phyloP scores from a whole-genome alignment of 35 echinoderm and acorn worm genomes.

The Amphiura filiformis region DNA sequence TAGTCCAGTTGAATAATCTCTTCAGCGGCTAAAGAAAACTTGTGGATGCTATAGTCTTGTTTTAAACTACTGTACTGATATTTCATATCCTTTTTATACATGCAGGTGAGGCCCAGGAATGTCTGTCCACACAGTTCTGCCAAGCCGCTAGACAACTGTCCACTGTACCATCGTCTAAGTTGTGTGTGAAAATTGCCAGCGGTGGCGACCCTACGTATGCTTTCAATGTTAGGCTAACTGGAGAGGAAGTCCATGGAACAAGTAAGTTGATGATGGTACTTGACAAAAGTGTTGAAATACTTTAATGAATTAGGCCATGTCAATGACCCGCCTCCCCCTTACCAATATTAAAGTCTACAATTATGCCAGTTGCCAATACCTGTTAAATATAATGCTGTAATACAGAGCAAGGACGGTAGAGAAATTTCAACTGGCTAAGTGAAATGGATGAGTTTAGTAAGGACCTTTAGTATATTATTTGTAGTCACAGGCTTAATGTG shows the following conservation, averaged over 20 bases:
- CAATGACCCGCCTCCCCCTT: not conserved
- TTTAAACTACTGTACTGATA: no score
- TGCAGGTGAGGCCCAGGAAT: constrained; percentile 39
- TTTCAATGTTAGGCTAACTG: constrained; percentile 74
- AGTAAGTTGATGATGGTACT: constrained; percentile 37
- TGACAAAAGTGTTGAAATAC: not conserved
- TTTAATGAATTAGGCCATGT: not conserved
- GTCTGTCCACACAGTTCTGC: constrained; percentile 56
- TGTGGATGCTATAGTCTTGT: no score
- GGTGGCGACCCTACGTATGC: constrained; percentile 72
- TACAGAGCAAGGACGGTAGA: no score
- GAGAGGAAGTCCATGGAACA: constrained; percentile 84
- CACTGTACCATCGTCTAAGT: constrained; percentile 55
- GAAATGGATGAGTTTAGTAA: no score
- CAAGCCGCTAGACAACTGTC: constrained; percentile 57
- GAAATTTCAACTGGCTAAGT: no score
- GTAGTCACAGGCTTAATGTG: no score
- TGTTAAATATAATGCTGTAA: no score
- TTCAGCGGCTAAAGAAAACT: no score
- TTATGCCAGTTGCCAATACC: not conserved
- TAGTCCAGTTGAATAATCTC: no score
- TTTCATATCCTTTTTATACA: no score
- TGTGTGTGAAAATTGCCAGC: constrained; percentile 78
- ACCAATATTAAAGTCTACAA: not conserved
- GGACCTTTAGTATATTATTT: no score